Evolutionary conservation across 37 sponge, comb jelly and placozoan species (phyloP).

Genomic region (Beroe forskalii): DNA sequence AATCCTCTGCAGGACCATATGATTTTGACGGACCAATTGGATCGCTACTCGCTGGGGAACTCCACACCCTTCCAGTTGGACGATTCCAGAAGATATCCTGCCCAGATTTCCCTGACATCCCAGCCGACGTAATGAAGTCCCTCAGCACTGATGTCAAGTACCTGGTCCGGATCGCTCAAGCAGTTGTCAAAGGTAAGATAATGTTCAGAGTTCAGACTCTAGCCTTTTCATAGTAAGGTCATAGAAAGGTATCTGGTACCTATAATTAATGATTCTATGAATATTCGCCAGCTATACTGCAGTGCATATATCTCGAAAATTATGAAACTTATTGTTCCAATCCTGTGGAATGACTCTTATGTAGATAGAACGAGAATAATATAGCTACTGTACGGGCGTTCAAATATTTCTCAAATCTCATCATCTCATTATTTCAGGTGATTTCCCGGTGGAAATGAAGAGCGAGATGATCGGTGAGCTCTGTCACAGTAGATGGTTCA

Average conservation of each 20-base stretch:
- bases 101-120: not conserved
- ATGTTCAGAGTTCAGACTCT: too few species aligned
- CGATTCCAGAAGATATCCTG: not conserved
- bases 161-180: not conserved
- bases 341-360: too few species aligned
- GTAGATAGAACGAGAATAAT: too few species aligned
- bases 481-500: not conserved
- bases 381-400: too few species aligned
- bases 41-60: not conserved
- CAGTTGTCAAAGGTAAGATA: not conserved
- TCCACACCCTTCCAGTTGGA: not conserved
- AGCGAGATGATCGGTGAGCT: not conserved
- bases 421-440: not conserved
- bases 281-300: too few species aligned
- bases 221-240: too few species aligned
- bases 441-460: not conserved
- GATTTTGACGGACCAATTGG: conserved; percentile 25
- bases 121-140: not conserved
- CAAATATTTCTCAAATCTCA: too few species aligned
- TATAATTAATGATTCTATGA: too few species aligned
- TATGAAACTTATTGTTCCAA: too few species aligned
- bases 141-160: conserved; percentile 7
- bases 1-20: not conserved
- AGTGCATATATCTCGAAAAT: too few species aligned
- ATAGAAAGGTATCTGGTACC: too few species aligned